Conservation (phyloP, 2,888 invertebrate species). For the Petrophora chlorosata region DNA sequence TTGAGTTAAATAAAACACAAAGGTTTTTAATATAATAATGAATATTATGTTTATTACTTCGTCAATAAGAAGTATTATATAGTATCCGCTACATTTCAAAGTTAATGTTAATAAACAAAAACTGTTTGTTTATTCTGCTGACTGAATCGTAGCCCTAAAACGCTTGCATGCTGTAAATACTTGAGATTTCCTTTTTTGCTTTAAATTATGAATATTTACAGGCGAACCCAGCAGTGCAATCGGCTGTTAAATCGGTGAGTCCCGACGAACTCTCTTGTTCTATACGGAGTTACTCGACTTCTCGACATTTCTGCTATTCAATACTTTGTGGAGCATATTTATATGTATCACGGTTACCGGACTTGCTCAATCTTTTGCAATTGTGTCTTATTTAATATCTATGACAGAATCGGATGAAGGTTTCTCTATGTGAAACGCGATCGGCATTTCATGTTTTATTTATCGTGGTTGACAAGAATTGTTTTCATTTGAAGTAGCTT, state of each 20-base stretch:
- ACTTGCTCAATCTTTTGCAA: constrained; percentile 1
- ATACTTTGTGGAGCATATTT: constrained; percentile 54
- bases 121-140: not conserved
- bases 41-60: too few species aligned
- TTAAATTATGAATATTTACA: constrained; percentile 85
- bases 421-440: too few species aligned
- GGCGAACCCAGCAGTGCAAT: constrained; percentile 97
- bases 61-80: not conserved
- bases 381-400: too few species aligned
- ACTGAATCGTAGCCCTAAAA: constrained; percentile 36
- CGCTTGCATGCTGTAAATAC: constrained; percentile 72
- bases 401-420: too few species aligned
- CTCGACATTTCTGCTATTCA: constrained; percentile 42
- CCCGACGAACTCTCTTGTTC: constrained; percentile 46
- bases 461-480: too few species aligned
- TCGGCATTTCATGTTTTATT: too few species aligned
- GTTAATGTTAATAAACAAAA: not conserved
- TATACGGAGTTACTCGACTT: constrained; percentile 10
- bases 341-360: too few species aligned
- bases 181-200: constrained; percentile 58
- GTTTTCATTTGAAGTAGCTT: too few species aligned
- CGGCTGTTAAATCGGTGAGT: constrained; percentile 97
- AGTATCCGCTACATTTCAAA: not conserved
- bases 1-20: too few species aligned
- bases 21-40: too few species aligned